Percentiles rank a stretch among this genome's conserved stretches.
Conservation (phyloP, 2,113 vertebrate genomes). For the Pholis gunnellus region DNA sequence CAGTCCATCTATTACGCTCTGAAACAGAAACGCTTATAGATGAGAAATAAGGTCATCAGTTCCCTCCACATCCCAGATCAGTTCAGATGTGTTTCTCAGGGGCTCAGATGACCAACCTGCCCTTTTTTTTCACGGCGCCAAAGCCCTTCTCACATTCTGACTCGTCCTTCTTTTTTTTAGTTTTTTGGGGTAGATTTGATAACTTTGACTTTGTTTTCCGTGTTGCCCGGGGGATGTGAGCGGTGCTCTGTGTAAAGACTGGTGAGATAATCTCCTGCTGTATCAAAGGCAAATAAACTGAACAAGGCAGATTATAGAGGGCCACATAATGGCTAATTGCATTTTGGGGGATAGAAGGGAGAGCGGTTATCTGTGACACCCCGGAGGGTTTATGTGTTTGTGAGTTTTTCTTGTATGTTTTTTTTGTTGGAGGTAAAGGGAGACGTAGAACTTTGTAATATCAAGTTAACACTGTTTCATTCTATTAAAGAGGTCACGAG, state of each 20-base stretch:
- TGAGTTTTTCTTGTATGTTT: conserved; percentile 26
- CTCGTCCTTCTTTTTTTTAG: background rate
- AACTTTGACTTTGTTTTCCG: conserved; percentile 63
- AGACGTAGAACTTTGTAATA: conserved; percentile 22
- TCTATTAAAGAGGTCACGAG: background rate
- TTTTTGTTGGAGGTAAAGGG: conserved; percentile 35
- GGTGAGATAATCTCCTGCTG: conserved; percentile 64
- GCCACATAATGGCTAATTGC: conserved; percentile 72
- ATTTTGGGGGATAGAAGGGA: conserved; percentile 51
- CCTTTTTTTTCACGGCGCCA: conserved; percentile 2
- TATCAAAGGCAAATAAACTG: conserved; percentile 74
- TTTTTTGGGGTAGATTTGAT: conserved; percentile 29
- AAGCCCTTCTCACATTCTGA: background rate
- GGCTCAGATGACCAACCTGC: conserved; percentile 19
- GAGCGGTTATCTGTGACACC: conserved; percentile 56
- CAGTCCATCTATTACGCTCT: conserved; percentile 49
- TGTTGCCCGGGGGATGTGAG: conserved; percentile 43
- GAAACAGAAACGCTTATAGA: conserved; percentile 35
- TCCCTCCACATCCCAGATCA: conserved; percentile 29
- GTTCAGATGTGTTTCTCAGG: conserved; percentile 36
- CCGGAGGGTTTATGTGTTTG: conserved; percentile 51
- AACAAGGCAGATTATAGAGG: conserved; percentile 65
- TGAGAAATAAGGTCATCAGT: conserved; percentile 49
- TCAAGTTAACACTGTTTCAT: conserved; percentile 24
- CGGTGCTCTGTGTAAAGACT: conserved; percentile 53